These are phyloP conservation scores for Vombatus ursinus DNA, from an alignment of 2,113 vertebrate genomes.

Conservation along the genomic window DNA sequence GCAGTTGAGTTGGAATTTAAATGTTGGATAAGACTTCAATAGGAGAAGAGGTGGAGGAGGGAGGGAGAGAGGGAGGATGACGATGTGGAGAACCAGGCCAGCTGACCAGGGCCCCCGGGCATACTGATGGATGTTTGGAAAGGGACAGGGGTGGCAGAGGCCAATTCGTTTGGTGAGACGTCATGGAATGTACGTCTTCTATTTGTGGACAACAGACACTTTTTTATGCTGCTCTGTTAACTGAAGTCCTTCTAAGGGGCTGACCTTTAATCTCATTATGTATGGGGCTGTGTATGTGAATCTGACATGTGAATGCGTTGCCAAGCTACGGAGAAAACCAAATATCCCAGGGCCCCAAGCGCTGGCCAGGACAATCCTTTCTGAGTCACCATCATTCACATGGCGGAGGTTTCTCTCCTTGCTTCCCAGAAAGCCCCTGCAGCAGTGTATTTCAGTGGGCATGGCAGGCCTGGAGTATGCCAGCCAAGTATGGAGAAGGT, in stretches of 20 bases:
- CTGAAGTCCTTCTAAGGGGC: slow-evolving; percentile 46
- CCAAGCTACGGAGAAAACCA: slow-evolving; percentile 68
- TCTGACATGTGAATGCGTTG: slow-evolving; percentile 66
- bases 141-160: not conserved
- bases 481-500: not conserved
- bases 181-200: slow-evolving; percentile 52
- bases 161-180: slow-evolving; percentile 42
- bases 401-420: not conserved
- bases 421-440: not conserved
- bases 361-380: slow-evolving; percentile 66
- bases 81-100: not conserved
- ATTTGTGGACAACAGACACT: slow-evolving; percentile 20
- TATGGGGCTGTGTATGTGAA: slow-evolving; percentile 59
- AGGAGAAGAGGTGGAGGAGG: not conserved
- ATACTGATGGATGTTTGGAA: not conserved
- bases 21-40: not conserved
- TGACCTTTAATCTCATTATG: slow-evolving; percentile 67
- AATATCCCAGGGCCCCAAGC: slow-evolving; percentile 68
- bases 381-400: slow-evolving; percentile 68
- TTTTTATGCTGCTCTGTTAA: slow-evolving; percentile 50
- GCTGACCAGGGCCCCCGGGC: not conserved
- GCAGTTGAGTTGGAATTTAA: not conserved
- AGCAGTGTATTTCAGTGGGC: not conserved
- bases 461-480: not conserved
- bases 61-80: not conserved